Conservation (phyloP, 2,797 vertebrate species). For the Muraenolepis orangiensis region DNA sequence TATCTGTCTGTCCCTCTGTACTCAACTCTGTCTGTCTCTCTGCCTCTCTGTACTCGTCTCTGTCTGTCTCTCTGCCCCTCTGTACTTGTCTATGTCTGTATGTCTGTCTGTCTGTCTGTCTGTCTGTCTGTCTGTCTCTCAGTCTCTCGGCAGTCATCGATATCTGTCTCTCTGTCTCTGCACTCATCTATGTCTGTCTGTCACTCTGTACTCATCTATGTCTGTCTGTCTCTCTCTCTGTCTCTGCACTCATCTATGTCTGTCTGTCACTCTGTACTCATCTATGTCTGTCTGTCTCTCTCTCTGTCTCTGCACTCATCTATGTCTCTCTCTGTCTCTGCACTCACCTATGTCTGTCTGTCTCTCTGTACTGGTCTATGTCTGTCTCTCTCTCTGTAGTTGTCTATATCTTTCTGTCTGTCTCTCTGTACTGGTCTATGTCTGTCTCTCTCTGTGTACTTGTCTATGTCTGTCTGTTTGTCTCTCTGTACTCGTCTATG, state of each 20-base stretch:
- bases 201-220: slow-evolving; percentile 80
- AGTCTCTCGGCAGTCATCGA: too few relatives aligned
- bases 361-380: slow-evolving; percentile 22
- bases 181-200: slow-evolving; percentile 47
- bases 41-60: slow-evolving; percentile 11
- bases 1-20: too few relatives aligned
- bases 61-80: slow-evolving; percentile 5
- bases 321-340: slow-evolving; percentile 70
- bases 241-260: slow-evolving; percentile 75
- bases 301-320: slow-evolving; percentile 84
- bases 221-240: slow-evolving; percentile 84
- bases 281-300: slow-evolving; percentile 77
- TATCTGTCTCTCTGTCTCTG: slow-evolving; percentile 26
- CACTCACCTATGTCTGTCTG: too few relatives aligned
- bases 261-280: not conserved
- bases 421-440: slow-evolving; percentile 14
- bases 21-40: too few relatives aligned
- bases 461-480: slow-evolving; percentile 88
- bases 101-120: slow-evolving; percentile 21
- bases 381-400: slow-evolving; percentile 23
- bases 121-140: slow-evolving; percentile 26
- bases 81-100: slow-evolving; percentile 17
- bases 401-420: slow-evolving; percentile 43
- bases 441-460: slow-evolving; percentile 73
- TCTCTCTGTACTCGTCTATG: slow-evolving; percentile 75